Conservation (phyloP, 1,140 invertebrate species). For the Brachionus manjavacas region DNA sequence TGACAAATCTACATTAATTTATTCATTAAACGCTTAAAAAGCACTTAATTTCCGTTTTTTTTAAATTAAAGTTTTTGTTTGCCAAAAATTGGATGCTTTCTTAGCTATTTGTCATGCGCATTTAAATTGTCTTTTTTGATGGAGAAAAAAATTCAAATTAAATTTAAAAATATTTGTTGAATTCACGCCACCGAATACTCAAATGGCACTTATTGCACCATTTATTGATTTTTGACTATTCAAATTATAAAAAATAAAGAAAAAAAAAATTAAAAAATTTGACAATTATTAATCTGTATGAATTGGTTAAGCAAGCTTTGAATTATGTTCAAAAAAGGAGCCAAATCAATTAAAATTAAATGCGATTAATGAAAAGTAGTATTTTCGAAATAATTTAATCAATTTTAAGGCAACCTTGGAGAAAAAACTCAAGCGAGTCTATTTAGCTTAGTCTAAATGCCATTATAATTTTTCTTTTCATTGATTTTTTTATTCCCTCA, state of each 20-base stretch:
- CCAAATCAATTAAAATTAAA: background rate
- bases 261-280: background rate
- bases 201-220: background rate
- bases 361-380: background rate
- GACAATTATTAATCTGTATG: background rate
- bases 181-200: background rate
- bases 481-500: background rate
- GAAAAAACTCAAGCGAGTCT: background rate
- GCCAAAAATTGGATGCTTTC: background rate
- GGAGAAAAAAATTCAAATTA: background rate
- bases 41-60: background rate
- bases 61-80: background rate
- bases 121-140: background rate
- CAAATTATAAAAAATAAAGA: background rate
- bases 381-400: background rate
- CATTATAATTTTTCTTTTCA: background rate
- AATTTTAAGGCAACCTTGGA: background rate
- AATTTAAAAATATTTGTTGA: background rate
- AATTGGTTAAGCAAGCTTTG: background rate
- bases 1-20: background rate
- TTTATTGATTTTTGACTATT: background rate
- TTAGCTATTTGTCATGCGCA: background rate
- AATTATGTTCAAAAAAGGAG: conserved; percentile 10
- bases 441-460: background rate
- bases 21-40: background rate